Base-by-base conservation (phyloP, 35 echinoderm and acorn worm species). In the Patiria miniata region DNA sequence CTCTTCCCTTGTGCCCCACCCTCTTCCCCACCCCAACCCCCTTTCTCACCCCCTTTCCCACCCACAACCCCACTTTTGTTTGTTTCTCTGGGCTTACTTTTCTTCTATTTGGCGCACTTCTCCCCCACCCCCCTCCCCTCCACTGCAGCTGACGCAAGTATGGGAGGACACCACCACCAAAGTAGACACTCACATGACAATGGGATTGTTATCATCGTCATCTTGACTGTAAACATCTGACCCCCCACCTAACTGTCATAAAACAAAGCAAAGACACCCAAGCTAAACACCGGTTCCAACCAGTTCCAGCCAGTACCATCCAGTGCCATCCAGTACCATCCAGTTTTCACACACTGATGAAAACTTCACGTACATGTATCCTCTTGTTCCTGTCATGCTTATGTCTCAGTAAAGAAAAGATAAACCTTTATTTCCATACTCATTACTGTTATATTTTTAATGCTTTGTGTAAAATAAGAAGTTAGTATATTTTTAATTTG, bases 161-260 rank as follows among this genome's bases (percentile, higher is more conserved):
- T 90, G 88, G 88, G 57, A 90, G 26, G 81, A 83, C 38, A 84
- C 53, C 68, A 52, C 77, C n/a, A 51, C 65, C 18, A 90, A 90
- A 51, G 81, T 90, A 40, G 50, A 77, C 21, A 84, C 59, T 51
- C 88, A 90, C 65, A 90, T 90, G 81, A 39, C 87, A 26, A 39
- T 68, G 39, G 23, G 26, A 26, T 73, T 34, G 34, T 26, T 34
- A 73, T 73, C 65, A 26, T 73, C 65, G 29, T 73, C 65, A 26
- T 14, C 65, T 73, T 73, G 65, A 73, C 65, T 34, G 26, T 34
- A 30, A 8, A 7, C 65, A 10, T 10, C 65, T 5, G 2, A 1
- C 65, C 18, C 61, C 3, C 65, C 65, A 28, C 21, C 65, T 73
- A 34, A 22, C 34, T 73, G 7, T 69, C 61, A 69, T 30, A 16